A percentile compares a stretch with the other conserved stretches of the same genome.
phyloP scores from a whole-genome alignment of 2,888 invertebrate species.

The Leucania comma region DNA sequence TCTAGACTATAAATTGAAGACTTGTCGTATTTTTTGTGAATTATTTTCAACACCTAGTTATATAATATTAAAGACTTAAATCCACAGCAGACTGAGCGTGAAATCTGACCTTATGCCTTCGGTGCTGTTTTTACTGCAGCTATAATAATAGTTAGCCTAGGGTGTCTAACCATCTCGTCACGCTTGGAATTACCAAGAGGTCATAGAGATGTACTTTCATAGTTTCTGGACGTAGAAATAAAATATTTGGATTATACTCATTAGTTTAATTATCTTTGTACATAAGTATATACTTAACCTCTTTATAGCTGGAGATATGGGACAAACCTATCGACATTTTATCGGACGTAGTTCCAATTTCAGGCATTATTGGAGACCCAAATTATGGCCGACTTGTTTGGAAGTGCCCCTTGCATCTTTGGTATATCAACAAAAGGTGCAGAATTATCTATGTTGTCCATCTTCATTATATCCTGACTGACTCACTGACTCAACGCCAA shows the following conservation, averaged over 20 bases:
- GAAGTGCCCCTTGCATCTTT: background rate
- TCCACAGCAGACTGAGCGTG: slow-evolving; percentile 19
- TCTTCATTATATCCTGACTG: too few species aligned
- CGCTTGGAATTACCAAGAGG: slow-evolving; percentile 27
- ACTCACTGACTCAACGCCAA: too few species aligned
- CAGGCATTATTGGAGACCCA: background rate
- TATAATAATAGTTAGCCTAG: slow-evolving; percentile 29
- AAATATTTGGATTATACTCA: background rate
- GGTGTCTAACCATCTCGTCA: slow-evolving; percentile 36
- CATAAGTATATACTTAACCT: too few species aligned
- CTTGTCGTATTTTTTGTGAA: background rate
- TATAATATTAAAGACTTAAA: slow-evolving; percentile 12
- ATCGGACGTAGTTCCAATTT: slow-evolving; percentile 47
- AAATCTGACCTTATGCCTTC: slow-evolving; percentile 28
- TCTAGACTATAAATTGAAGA: background rate
- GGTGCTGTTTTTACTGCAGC: slow-evolving; percentile 26
- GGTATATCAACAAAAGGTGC: slow-evolving; percentile 9
- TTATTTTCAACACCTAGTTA: slow-evolving; percentile 7
- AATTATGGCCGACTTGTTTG: slow-evolving; percentile 1
- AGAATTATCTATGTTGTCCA: background rate
- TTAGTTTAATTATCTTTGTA: too few species aligned
- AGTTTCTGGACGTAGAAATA: slow-evolving; percentile 3
- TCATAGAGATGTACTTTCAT: slow-evolving; percentile 9
- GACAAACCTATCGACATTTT: slow-evolving; percentile 10
- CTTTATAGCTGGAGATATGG: slow-evolving; percentile 4